Conservation (phyloP, 92 coral and sea anemone genomes). For the Porites rus region DNA sequence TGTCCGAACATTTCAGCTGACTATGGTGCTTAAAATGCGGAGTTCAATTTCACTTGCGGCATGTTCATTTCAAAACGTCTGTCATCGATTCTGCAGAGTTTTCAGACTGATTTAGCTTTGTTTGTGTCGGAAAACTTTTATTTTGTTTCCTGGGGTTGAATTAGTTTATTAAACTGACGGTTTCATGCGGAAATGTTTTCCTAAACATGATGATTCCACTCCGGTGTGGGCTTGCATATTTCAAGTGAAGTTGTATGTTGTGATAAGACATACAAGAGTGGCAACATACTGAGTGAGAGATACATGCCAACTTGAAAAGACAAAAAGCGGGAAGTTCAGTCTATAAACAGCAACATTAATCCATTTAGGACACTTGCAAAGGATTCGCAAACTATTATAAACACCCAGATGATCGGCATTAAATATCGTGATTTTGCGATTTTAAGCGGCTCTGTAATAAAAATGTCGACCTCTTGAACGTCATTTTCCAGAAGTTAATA, state of each 20-base stretch:
- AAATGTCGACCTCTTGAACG: conserved; percentile 35
- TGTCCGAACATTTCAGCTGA: conserved; percentile 1
- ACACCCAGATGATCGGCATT: conserved; percentile 2
- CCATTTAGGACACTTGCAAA: conserved; percentile 14
- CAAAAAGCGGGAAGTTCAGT: conserved; percentile 29
- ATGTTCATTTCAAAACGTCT: conserved; percentile 36
- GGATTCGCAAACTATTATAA: conserved; percentile 9
- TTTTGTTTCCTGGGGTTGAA: conserved; percentile 7
- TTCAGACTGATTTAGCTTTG: not conserved
- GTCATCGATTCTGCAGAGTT: conserved; percentile 23
- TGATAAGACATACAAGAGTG: conserved; percentile 21
- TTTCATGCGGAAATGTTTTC: conserved; percentile 34
- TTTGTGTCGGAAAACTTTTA: conserved; percentile 6
- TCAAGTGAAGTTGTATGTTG: not conserved
- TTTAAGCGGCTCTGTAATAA: conserved; percentile 23
- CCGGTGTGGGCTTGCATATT: conserved; percentile 15
- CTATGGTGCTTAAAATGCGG: not conserved
- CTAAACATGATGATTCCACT: conserved; percentile 31
- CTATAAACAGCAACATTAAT: conserved; percentile 2
- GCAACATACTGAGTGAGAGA: conserved; percentile 24
- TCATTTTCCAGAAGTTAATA: conserved; percentile 38
- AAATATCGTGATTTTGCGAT: conserved; percentile 22
- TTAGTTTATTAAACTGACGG: conserved; percentile 11
- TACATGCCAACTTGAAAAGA: not conserved
- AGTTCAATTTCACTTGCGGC: not conserved